Conservation (phyloP, 2,797 vertebrate species). For the Champsocephalus gunnari region DNA sequence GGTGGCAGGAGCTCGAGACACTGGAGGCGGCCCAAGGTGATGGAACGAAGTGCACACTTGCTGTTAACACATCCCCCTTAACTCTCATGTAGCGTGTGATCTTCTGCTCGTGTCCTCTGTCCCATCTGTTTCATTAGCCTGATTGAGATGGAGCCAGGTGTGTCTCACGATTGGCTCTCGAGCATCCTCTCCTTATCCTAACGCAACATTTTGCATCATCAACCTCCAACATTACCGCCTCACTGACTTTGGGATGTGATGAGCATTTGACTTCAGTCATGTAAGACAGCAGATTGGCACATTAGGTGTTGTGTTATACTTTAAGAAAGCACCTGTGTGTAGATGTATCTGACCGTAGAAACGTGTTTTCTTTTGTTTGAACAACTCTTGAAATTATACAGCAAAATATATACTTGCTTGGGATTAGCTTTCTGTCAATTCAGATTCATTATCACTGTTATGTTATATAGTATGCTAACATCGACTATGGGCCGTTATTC, state of each 20-base stretch:
- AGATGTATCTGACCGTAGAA: not conserved
- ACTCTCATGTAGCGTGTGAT: not conserved
- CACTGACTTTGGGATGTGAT: constrained; percentile 39
- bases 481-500: too few species aligned
- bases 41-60: not conserved
- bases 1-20: not conserved
- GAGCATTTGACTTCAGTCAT: not conserved
- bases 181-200: constrained; percentile 19
- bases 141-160: constrained; percentile 29
- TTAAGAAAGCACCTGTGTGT: not conserved
- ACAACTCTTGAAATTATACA: not conserved
- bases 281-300: not conserved
- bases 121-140: constrained; percentile 46
- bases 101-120: constrained; percentile 14
- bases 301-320: not conserved
- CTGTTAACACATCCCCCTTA: not conserved
- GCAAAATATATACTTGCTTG: too few species aligned
- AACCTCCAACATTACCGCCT: constrained; percentile 19
- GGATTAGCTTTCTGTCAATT: too few species aligned
- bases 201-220: constrained; percentile 13
- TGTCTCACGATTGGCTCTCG: constrained; percentile 21
- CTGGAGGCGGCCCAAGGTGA: not conserved
- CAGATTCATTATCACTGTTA: too few species aligned
- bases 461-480: too few species aligned
- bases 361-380: not conserved